Conservation (phyloP, 2,113 vertebrate species). For the Perccottus glenii region DNA sequence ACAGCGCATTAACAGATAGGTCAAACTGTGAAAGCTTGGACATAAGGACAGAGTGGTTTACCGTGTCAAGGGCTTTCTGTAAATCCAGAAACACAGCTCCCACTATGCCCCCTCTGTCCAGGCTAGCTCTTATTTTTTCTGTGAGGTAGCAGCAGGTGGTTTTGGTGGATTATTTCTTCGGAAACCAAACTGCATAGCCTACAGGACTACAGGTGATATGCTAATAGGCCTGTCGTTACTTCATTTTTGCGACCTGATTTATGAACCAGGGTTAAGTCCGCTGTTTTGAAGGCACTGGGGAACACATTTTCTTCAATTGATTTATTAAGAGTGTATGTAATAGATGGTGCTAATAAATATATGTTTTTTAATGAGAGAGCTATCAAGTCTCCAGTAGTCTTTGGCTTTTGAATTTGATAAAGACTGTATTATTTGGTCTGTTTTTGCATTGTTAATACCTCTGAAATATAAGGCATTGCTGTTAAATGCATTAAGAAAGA, state of each 20-base stretch:
- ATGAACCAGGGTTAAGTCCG: not conserved
- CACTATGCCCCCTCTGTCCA: too few species aligned
- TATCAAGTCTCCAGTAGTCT: not conserved
- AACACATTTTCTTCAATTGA: not conserved
- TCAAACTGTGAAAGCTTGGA: too few species aligned
- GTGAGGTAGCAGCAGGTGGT: too few species aligned
- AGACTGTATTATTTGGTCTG: not conserved
- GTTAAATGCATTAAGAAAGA: not conserved
- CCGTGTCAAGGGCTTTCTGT: too few species aligned
- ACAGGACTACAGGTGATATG: too few species aligned
- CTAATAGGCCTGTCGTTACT: too few species aligned
- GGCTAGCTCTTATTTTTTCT: too few species aligned
- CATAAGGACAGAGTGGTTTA: too few species aligned
- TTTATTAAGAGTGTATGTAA: not conserved
- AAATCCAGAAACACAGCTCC: too few species aligned
- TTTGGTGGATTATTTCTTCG: too few species aligned
- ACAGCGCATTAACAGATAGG: too few species aligned
- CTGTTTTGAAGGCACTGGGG: not conserved
- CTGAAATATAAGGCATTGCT: not conserved
- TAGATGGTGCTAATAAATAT: not conserved
- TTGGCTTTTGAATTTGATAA: not conserved
- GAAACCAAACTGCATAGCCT: too few species aligned
- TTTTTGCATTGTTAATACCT: not conserved
- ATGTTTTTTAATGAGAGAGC: not conserved
- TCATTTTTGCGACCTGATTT: not conserved